Base-by-base conservation (phyloP, 2,113 vertebrate genomes). In the Trachemys scripta region DNA sequence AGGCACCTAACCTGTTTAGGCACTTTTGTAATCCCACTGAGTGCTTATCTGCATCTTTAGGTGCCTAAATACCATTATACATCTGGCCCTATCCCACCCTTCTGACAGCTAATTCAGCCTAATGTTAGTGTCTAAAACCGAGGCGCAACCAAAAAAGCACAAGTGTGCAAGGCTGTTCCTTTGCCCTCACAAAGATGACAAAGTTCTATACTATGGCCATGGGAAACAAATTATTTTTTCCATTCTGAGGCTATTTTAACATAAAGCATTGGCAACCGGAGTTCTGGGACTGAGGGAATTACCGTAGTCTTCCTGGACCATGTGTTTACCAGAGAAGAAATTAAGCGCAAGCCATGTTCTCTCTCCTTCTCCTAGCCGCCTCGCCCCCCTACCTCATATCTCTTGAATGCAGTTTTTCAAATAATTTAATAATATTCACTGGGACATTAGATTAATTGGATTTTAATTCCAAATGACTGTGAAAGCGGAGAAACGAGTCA, bases 401-500 rank as follows among this genome's bases (percentile, higher is more conserved):
- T 98, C 97, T 97, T 96, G 95, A 94, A 96, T 98, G 98, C 98
- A 98, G 98, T 98, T 98, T 98, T 97, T 97, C 98, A 98, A 98
- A 98, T 98, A 98, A 98, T 98, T 98, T 98, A 98, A 98, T 98
- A 98, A 98, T 97, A 98, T 98, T 98, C 98, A 98, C 97, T 98
- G 98, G 98, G 97, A 98, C 98, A 98, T 98, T 98, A 98, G 98
- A 98, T 98, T 98, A 99, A 99, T 99, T 98, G 98, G 98, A 98
- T 99, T 98, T 98, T 98, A 98, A 98, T 98, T 98, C 98, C 96
- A 78, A 98, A 98, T 98, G 97, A 98, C 98, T 98, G 97, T 98
- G 98, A 98, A 98, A 98, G 98, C 98, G 98, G 98, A 99, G 99
- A 99, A 99, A 99, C 99, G 99, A 99, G 98, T 99, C 98, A 97